These are phyloP conservation scores for Pedetes capensis DNA, from an alignment of 2,113 vertebrate species.

Conservation along the genomic window DNA sequence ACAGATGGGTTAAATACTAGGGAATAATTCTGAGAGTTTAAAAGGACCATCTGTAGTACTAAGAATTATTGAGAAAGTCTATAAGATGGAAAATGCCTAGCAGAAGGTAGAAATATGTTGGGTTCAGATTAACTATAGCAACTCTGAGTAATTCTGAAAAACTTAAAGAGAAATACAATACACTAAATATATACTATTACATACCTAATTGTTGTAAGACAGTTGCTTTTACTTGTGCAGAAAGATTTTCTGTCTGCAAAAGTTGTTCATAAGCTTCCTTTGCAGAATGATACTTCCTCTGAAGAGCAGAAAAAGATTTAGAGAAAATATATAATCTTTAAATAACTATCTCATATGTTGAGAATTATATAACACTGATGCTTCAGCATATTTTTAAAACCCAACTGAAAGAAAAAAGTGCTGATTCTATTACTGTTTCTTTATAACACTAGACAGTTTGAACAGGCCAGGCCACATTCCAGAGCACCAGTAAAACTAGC, in stretches of 20 bases:
- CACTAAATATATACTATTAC: constrained; percentile 76
- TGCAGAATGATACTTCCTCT: constrained; percentile 98
- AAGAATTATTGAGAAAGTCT: background rate
- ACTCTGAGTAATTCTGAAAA: constrained; percentile 55
- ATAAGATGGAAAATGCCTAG: background rate
- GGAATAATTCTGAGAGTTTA: constrained; percentile 42
- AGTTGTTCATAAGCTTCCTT: constrained; percentile 98
- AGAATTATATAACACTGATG: constrained; percentile 7
- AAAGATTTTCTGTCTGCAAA: constrained; percentile 95
- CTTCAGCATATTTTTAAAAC: background rate
- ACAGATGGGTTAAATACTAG: constrained; percentile 12
- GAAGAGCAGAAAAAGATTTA: constrained; percentile 75
- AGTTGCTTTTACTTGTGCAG: constrained; percentile 98
- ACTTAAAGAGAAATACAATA: constrained; percentile 19
- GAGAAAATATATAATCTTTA: constrained; percentile 66
- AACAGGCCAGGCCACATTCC: background rate
- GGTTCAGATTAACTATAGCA: constrained; percentile 46
- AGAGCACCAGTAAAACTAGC: constrained; percentile 9
- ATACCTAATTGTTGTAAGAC: constrained; percentile 98
- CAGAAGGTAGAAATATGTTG: background rate
- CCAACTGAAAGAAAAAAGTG: background rate
- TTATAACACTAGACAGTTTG: background rate
- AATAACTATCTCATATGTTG: constrained; percentile 8
- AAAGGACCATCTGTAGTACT: background rate
- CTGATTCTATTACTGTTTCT: background rate